Evolutionary conservation across 2,797 vertebrate genomes (phyloP), one percentile per base, ranked within the genome.

Genomic region (Petrocephalus schoutedeni): DNA sequence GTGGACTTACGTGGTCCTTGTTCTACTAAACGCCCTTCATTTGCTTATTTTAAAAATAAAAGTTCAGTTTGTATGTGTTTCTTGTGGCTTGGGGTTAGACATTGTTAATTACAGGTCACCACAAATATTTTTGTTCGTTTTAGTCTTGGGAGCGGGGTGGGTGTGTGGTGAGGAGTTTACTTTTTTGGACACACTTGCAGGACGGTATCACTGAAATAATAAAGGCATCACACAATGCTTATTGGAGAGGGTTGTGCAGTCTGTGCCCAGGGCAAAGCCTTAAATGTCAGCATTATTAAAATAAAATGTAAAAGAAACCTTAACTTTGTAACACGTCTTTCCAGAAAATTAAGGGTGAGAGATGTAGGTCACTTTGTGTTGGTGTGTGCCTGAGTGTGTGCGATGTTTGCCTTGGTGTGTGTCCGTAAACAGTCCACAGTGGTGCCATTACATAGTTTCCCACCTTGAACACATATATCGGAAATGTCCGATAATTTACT

Each of bases 51-150:
- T 41, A 77, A 77, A 45, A 77, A 45, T 77, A 77, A 77, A 41
- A 45, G 71, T 45, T 77, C 71, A 77, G 71, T 77, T 77, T 45
- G 45, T 45, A 77, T 77, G 32, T 77, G 32, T 77, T 77, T 77
- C 71, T 45, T 77, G 32, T 45, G 71, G 32, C 71, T 45, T 2
- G 71, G 36, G 32, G 64, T 71, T 71, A 71, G 64, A 71, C 64
- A 9, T 77, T n/a, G 41, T 91, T 91, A 51, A 89, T 92, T 91
- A 88, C 90, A 90, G 77, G 71, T 77, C 71, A 45, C 71, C 71
- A 77, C 71, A 77, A 77, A 45, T 77, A 77, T 77, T 77, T 77
- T 89, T 93, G 89, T 90, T 86, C 89, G 91, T 89, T 91, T 92
- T 88, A 54, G 82, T 85, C 49, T 85, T 3, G 1, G 12, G 71